Evolutionary conservation across 2,113 vertebrate species (phyloP).

Genomic region (Scalopus aquaticus): DNA sequence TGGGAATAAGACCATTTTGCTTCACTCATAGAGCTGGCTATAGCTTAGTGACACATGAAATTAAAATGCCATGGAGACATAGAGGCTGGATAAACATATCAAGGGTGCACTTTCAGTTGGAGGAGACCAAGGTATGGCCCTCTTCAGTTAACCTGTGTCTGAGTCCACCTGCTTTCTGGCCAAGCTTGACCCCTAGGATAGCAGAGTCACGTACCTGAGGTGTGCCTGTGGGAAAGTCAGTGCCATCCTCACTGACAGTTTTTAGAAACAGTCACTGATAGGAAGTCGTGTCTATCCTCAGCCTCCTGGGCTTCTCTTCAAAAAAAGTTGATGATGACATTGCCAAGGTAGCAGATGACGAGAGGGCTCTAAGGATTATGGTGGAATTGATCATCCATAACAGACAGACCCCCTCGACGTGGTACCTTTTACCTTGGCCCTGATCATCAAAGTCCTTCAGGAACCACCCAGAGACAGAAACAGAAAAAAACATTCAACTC

Average conservation of each 20-base stretch:
- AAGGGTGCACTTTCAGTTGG: background rate
- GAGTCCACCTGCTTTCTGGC: background rate
- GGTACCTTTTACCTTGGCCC: constrained; percentile 84
- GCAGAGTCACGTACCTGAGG: background rate
- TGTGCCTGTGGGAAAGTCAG: background rate
- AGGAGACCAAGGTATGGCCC: background rate
- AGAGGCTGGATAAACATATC: background rate
- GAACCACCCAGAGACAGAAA: constrained; percentile 87
- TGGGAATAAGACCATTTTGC: background rate
- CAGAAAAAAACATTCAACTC: constrained; percentile 90
- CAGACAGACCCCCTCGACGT: constrained; percentile 86
- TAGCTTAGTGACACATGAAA: background rate
- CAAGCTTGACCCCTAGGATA: background rate
- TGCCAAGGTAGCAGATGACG: constrained; percentile 86
- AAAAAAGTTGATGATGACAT: constrained; percentile 88
- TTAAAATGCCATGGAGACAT: background rate
- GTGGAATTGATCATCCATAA: constrained; percentile 88
- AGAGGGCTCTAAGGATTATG: constrained; percentile 83
- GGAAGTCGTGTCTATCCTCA: background rate
- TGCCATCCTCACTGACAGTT: too few relatives aligned
- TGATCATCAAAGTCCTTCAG: constrained; percentile 88
- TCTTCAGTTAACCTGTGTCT: background rate
- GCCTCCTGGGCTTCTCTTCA: constrained; percentile 27
- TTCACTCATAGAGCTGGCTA: background rate
- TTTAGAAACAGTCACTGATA: too few relatives aligned